Conservation (phyloP, 1,140 invertebrate genomes). For the Drosophila albomicans region DNA sequence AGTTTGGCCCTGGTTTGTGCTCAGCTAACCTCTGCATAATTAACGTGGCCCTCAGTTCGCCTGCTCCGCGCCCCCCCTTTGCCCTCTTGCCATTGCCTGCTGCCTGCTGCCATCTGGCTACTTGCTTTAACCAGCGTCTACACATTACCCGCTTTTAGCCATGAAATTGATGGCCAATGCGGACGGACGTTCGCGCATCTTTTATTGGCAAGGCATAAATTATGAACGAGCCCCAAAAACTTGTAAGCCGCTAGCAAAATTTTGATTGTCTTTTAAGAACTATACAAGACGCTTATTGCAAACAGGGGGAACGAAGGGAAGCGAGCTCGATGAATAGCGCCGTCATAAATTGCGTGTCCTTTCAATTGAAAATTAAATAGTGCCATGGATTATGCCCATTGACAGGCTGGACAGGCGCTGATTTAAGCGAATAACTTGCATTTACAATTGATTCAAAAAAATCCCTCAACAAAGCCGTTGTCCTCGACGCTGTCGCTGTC, state of each 20-base stretch:
- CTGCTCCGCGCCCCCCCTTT: constrained; percentile 8
- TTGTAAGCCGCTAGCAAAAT: constrained; percentile 73
- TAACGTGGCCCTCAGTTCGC: constrained; percentile 55
- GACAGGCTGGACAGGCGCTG: constrained; percentile 62
- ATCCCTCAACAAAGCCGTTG: constrained; percentile 73
- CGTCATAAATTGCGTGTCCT: constrained; percentile 66
- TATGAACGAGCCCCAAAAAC: constrained; percentile 64
- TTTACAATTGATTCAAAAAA: constrained; percentile 79
- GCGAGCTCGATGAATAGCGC: constrained; percentile 12
- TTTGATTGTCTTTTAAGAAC: constrained; percentile 73
- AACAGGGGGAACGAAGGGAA: neutral
- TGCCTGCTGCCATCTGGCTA: neutral
- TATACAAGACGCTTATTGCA: constrained; percentile 32
- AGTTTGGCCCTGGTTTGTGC: constrained; percentile 73
- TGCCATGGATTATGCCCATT: constrained; percentile 64
- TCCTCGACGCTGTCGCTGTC: constrained; percentile 44
- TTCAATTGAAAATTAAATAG: constrained; percentile 81
- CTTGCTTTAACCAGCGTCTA: constrained; percentile 50
- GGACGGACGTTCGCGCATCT: constrained; percentile 48
- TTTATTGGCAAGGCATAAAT: constrained; percentile 77
- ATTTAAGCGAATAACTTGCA: constrained; percentile 78
- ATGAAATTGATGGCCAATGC: constrained; percentile 70
- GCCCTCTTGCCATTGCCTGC: constrained; percentile 33
- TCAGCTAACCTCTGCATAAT: constrained; percentile 78
- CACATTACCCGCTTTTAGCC: constrained; percentile 65